These are phyloP conservation scores for Knipowitschia caucasica DNA, from an alignment of 2,797 vertebrate species.

Conservation along the genomic window DNA sequence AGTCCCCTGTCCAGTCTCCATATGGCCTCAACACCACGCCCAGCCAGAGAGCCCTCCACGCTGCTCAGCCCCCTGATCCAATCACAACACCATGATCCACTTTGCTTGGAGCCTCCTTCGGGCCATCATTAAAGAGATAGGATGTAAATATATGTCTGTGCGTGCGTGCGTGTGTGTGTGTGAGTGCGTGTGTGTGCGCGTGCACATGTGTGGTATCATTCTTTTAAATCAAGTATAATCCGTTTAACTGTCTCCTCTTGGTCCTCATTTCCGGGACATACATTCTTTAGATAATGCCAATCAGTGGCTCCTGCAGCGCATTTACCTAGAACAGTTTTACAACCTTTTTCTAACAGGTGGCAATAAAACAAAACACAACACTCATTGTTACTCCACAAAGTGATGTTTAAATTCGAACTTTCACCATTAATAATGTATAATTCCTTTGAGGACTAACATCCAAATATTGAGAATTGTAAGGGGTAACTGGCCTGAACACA, in stretches of 20 bases:
- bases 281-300: slow-evolving; percentile 42
- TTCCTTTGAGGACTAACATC: no score
- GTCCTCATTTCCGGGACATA: slow-evolving; percentile 47
- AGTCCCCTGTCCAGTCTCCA: slow-evolving; percentile 45
- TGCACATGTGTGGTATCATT: slow-evolving; percentile 21
- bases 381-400: no score
- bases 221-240: slow-evolving; percentile 53
- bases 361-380: no score
- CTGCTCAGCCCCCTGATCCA: slow-evolving; percentile 57
- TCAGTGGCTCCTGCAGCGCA: slow-evolving; percentile 28
- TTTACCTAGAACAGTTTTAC: slow-evolving; percentile 15
- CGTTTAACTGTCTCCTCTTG: slow-evolving; percentile 48
- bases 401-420: no score
- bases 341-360: no score
- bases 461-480: no score
- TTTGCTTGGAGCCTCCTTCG: slow-evolving; percentile 41
- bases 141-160: slow-evolving; percentile 2
- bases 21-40: slow-evolving; percentile 44
- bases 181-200: neutral
- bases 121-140: slow-evolving; percentile 30
- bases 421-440: no score
- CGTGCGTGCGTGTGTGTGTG: slow-evolving; percentile 7
- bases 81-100: slow-evolving; percentile 52
- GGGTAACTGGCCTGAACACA: no score
- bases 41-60: slow-evolving; percentile 37